Evolutionary conservation across 2,888 invertebrate species (phyloP).

Genomic region (Lapara coniferarum): DNA sequence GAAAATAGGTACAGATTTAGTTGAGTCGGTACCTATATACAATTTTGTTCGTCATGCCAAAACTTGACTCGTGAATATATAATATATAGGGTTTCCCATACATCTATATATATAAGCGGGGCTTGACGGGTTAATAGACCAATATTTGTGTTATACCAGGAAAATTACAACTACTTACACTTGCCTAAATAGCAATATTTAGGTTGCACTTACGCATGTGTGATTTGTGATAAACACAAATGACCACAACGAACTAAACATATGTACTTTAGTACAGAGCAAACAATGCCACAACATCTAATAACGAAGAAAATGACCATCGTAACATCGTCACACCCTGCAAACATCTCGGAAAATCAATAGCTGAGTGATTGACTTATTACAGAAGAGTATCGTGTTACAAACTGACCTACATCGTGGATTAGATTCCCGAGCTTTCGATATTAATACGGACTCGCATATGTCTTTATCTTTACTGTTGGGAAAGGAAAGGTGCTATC

Average conservation of each 20-base stretch:
- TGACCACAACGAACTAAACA: neutral
- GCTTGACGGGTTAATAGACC: too few relatives aligned
- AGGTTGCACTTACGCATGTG: too few relatives aligned
- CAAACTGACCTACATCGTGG: conserved; percentile 42
- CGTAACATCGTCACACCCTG: conserved; percentile 21
- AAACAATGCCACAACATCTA: conserved; percentile 7
- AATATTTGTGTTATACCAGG: neutral
- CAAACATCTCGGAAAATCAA: conserved; percentile 22
- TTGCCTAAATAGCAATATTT: too few relatives aligned
- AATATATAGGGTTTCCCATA: too few relatives aligned
- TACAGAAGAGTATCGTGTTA: conserved; percentile 41
- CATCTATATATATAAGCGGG: too few relatives aligned
- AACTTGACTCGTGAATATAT: too few relatives aligned
- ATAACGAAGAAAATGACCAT: conserved; percentile 11
- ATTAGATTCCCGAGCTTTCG: conserved; percentile 7
- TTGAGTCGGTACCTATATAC: too few relatives aligned
- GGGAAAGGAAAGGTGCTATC: neutral
- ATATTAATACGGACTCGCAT: conserved; percentile 6
- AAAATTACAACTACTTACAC: neutral
- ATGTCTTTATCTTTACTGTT: neutral
- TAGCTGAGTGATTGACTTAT: conserved; percentile 29
- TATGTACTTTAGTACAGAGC: neutral
- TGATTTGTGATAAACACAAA: neutral
- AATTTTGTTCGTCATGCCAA: too few relatives aligned
- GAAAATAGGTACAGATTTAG: too few relatives aligned